Base-by-base conservation (phyloP, 2,797 vertebrate species). In the Micropoecilia bifurca region DNA sequence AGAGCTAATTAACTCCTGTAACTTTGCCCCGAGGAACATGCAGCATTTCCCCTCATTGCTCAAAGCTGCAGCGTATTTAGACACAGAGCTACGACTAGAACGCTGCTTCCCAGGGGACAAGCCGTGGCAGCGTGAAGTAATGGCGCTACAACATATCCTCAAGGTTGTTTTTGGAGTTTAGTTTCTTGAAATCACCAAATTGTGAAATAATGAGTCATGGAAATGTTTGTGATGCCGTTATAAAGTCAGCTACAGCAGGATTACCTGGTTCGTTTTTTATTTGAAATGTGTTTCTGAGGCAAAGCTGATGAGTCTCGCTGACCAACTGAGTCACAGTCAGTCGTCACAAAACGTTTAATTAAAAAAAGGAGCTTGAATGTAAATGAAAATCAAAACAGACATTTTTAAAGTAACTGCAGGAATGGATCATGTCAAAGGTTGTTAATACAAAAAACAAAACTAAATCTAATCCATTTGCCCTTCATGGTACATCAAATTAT, bases 1-100 rank as follows among this genome's bases (percentile, higher is more conserved):
- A 71, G 68, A 71, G 68, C 43, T 46, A 71, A 71, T 71, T 71
- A 71, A 71, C 68, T 71, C 43, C 68, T 71, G 16, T 71, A 71
- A 71, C 68, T 16, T 46, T 71, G 68, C 68, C 43, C 41, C 13
- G n/a, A 71, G 68, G 43, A 71, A 28, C 68, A 46, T 16, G 43
- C 68, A 71, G 68, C 43, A 45, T 46, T 71, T 71, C 68, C 43
- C 43, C 43, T 71, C 68, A 46, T 71, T 71, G 41, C 68, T 30
- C 41, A 71, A 71, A 28, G 43, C 68, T 45, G 41, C 13, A 71
- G 4, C 45, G 43, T 28, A 71, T 71, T 46, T 46, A 71, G 68
- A 45, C 63, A 13, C 12, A 43, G 39, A 43, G 39, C 45, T 69
- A n/a, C n/a, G 68, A 46, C 43, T 28, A 43, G 66, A 41, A 1